Base-by-base conservation (phyloP, 2,888 invertebrate species). In the Eustalomyia histrio region DNA sequence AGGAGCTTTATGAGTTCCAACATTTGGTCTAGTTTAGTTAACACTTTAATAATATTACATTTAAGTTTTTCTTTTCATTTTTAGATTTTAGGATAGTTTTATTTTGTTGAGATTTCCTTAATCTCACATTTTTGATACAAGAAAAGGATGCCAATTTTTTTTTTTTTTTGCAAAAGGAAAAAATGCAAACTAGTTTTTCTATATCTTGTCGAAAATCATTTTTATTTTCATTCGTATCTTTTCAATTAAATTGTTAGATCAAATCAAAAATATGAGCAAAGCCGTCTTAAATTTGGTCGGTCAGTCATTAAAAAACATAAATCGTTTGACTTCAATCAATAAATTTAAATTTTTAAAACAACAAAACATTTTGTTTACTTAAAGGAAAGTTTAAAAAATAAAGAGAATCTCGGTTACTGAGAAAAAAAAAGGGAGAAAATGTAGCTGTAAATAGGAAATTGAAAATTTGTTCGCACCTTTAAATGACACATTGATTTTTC, bases 1-100 rank as follows among this genome's bases (percentile, higher is more conserved):
- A 85, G 92, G 92, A 85, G 92, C 94, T 86, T 95, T 93, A 92
- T 94, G 93, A 94, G 92, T 91, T 87, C 58, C 53, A 47, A n/a
- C 29, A 18, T 67, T 53, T 60, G 21, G 50, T 63, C 63, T 50
- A 63, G 18, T 39, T 65, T 21, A 58, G 50, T 64, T 29, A 33
- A 43, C 12, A 55, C 4, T 17, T 35, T 39, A 21, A 24, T 39
- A 61, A 35, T 67, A 65, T 61, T 67, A 33, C 16, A n/a, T 39
- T 73, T 76, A 65, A 60, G 60, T 74, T 60, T 75, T 79, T 60
- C 5, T 43, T 65, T 71, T 69, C 29, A 1, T 79, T 63, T 60
- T 65, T 75, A 81, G 81, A 67, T 81, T 71, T 64, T 81, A 81
- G 81, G 78, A 35, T 67, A 50, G 50, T 69, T 21, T 72, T 29